Evolutionary conservation across 2,888 invertebrate genomes (phyloP), one percentile per base, ranked within the genome.

Genomic region (Nycteola revayana): DNA sequence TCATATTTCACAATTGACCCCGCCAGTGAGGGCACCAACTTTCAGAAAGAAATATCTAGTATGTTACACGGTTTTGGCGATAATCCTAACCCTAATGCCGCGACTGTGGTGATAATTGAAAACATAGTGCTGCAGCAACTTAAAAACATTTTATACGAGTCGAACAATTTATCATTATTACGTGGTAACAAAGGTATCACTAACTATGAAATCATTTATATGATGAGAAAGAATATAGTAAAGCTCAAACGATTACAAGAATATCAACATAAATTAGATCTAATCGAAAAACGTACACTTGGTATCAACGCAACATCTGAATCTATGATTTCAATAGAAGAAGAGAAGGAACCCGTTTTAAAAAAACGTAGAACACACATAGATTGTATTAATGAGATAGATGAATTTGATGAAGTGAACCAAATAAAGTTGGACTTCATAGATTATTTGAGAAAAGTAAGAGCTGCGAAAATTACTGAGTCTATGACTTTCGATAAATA

Each of bases 51-150:
- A 82, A 95, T 96, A 52, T 93, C 94, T 0, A 91, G 92, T 59
- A 96, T 96, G 92, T 95, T 96, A 97, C 94, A 96, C 58, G 97
- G 96, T n/a, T 96, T 97, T 67, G 98, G 98, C 0, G 98, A 98
- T 66, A 94, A 94, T 61, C 92, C 94, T 9, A 93, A 93, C 42
- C 97, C 97, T 0, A 90, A 95, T 24, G 90, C 92, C 0, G 95
- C 95, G 25, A 95, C 97, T 1, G 96, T 97, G 0, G 91, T 93
- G 34, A 80, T 97, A 28, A 93, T 98, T 0, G 97, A 98, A 80
- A 93, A 92, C 46, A 93, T 97, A 35, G 93, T 96, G 0, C 90
- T 94, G 32, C 94, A 94, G 53, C 97, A 98, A 76, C 89, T 97
- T 54, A 90, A 93, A 43, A 90, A 91, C 0, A 92, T 97, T 71